Percentiles rank a stretch among this genome's conserved stretches.
These are phyloP conservation scores for Malacoctenus gilli DNA, from an alignment of 2,797 vertebrate species.

Conservation along the genomic window DNA sequence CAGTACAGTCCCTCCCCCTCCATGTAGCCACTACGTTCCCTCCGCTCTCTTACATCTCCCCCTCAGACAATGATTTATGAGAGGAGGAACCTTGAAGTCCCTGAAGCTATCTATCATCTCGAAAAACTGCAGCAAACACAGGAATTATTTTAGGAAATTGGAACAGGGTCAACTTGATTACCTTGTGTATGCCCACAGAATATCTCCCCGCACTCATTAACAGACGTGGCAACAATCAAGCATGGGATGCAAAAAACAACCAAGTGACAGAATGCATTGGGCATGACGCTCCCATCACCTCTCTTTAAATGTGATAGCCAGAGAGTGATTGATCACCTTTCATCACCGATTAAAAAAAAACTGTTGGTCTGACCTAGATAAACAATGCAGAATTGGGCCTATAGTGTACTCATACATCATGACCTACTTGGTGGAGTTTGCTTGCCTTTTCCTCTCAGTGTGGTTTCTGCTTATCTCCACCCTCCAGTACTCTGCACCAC, in stretches of 20 bases:
- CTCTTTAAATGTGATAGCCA: conserved; percentile 50
- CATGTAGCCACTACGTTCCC: conserved; percentile 67
- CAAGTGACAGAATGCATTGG: conserved; percentile 46
- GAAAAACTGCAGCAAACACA: conserved; percentile 86
- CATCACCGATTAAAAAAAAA: conserved; percentile 57
- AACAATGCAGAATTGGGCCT: conserved; percentile 66
- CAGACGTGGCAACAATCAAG: conserved; percentile 74
- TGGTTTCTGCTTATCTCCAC: conserved; percentile 69
- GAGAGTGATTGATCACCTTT: conserved; percentile 72
- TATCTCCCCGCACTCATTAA: conserved; percentile 74
- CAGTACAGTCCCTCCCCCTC: conserved; percentile 48
- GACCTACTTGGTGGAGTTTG: conserved; percentile 84
- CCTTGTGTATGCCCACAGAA: conserved; percentile 73
- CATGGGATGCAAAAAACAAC: conserved; percentile 65
- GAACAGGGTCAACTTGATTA: conserved; percentile 83
- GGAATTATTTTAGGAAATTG: conserved; percentile 87
- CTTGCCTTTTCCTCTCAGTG: conserved; percentile 65
- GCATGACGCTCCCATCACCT: conserved; percentile 33
- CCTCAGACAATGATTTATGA: conserved; percentile 85
- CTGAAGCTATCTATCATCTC: conserved; percentile 84
- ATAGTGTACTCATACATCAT: conserved; percentile 68
- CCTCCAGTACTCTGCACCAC: conserved; percentile 57
- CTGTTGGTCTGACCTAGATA: conserved; percentile 78
- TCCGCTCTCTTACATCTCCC: conserved; percentile 66
- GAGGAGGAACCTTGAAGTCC: conserved; percentile 80